These are phyloP conservation scores for Ylistrum balloti DNA, from an alignment of 1,140 invertebrate genomes.

Conservation along the genomic window DNA sequence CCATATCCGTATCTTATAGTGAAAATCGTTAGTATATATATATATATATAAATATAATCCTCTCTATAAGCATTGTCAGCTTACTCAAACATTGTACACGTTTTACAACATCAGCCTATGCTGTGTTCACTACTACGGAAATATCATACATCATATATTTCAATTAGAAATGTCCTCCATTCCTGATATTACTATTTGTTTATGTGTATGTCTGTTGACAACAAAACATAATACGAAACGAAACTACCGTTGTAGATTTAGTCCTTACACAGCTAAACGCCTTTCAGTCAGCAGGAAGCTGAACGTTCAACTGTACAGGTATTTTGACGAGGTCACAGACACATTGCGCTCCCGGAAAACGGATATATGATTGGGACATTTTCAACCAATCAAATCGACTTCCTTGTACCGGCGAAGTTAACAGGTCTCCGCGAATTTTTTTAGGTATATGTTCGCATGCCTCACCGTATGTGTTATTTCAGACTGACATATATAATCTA, in stretches of 20 bases:
- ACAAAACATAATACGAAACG: background rate
- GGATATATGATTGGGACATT: conserved; percentile 38
- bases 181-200: too few species aligned
- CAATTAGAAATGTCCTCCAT: too few species aligned
- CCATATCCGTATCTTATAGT: background rate
- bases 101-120: too few species aligned
- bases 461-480: conserved; percentile 20
- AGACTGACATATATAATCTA: conserved; percentile 29
- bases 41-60: too few species aligned
- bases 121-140: too few species aligned
- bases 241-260: background rate
- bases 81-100: too few species aligned
- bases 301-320: conserved; percentile 30
- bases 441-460: conserved; percentile 5
- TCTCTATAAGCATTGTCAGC: background rate
- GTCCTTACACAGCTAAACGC: background rate
- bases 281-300: conserved; percentile 14
- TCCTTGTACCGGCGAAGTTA: conserved; percentile 1
- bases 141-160: too few species aligned
- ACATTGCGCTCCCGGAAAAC: conserved; percentile 32
- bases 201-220: background rate
- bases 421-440: background rate
- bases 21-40: background rate
- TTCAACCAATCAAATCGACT: background rate
- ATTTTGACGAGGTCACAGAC: conserved; percentile 33